Base-by-base conservation (phyloP, 1,140 invertebrate genomes). In the Heliconius congener region DNA sequence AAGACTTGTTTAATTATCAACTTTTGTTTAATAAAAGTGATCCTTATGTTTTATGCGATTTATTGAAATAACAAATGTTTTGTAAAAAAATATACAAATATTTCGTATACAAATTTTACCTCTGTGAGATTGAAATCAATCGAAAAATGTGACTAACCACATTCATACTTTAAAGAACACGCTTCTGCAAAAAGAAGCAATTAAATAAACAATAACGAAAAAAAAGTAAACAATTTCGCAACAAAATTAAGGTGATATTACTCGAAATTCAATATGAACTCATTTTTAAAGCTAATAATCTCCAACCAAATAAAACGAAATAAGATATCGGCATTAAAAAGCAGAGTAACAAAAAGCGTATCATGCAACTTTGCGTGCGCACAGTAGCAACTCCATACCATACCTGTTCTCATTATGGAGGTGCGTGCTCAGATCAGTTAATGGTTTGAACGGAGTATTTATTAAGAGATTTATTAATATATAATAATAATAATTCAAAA, bases 311-410 rank as follows among this genome's bases (percentile, higher is more conserved):
- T 66, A 77, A 74, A 81, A 81, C 3, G 23, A 66, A 66, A 66
- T 66, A 66, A 66, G 60, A 66, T 66, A 66, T 66, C 60, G 60
- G 60, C 27, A 23, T 66, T 66, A 66, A 66, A 80, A 66, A 30
- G 55, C 72, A 50, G 76, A 80, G 66, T 19, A 77, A 77, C 60
- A 78, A 79, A 76, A 79, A 78, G 23, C 72, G 72, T 79, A 87
- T 84, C 86, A 89, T 88, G 87, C 86, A 82, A 89, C 80, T 82
- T 89, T 84, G 87, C 87, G 86, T 89, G 87, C 80, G 77, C 81
- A 87, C 86, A 83, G 86, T 85, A 86, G 85, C 86, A 37, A 73
- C 77, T 72, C 83, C 77, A 80, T 84, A 79, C 83, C 77, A 82
- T 84, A 79, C 52, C 75, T 76, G 57, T 71, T 78, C 84, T 87